phyloP scores from a whole-genome alignment of 1,140 invertebrate genomes.

The Drosophila grimshawi region DNA sequence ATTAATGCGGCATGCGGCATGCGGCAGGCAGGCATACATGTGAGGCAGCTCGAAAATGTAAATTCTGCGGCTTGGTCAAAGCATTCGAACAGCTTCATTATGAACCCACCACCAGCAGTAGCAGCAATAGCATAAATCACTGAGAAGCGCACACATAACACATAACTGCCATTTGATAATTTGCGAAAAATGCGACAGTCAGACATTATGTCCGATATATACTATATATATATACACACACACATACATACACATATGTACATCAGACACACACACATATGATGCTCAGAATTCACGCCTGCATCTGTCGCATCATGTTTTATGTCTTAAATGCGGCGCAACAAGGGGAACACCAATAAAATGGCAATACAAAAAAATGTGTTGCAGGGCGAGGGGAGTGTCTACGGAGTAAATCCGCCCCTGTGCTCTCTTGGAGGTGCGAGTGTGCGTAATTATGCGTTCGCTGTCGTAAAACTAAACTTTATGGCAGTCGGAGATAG shows the following conservation, averaged over 20 bases:
- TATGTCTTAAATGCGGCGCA: background rate
- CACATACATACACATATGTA: slow-evolving; percentile 7
- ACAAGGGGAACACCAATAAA: slow-evolving; percentile 10
- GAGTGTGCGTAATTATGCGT: slow-evolving; percentile 73
- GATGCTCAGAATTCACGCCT: slow-evolving; percentile 60
- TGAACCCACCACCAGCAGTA: slow-evolving; percentile 23
- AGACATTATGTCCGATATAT: slow-evolving; percentile 48
- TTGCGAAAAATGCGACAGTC: slow-evolving; percentile 42
- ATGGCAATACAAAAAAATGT: slow-evolving; percentile 13
- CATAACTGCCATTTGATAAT: slow-evolving; percentile 55
- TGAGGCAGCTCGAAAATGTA: slow-evolving; percentile 56
- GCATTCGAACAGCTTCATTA: slow-evolving; percentile 52
- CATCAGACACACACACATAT: slow-evolving; percentile 7
- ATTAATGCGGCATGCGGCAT: slow-evolving; percentile 67
- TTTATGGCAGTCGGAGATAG: slow-evolving; percentile 59
- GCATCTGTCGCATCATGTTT: slow-evolving; percentile 66
- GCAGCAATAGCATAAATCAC: slow-evolving; percentile 46
- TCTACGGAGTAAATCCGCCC: slow-evolving; percentile 10
- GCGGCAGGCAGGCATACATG: slow-evolving; percentile 43
- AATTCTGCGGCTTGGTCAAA: slow-evolving; percentile 48
- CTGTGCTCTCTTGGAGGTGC: slow-evolving; percentile 44
- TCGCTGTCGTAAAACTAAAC: slow-evolving; percentile 75
- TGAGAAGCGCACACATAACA: background rate
- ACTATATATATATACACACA: slow-evolving; percentile 8
- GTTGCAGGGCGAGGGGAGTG: background rate